These are phyloP conservation scores for Nineta flava DNA, from an alignment of 2,888 invertebrate species.

Conservation along the genomic window DNA sequence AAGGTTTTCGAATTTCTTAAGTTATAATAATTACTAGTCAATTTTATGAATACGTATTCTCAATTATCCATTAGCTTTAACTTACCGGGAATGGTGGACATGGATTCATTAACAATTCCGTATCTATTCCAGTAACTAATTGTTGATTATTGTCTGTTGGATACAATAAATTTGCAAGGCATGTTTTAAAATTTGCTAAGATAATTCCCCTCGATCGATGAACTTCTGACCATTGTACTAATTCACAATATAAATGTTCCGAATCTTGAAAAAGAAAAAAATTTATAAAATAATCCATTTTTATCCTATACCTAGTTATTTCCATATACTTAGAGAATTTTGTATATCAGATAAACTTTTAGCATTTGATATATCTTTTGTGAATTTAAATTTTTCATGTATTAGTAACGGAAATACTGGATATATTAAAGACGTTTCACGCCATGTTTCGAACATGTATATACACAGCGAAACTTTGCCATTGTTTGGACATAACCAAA, in stretches of 20 bases:
- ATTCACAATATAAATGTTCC: slow-evolving; percentile 44
- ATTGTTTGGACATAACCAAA: slow-evolving; percentile 65
- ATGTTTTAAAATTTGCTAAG: slow-evolving; percentile 46
- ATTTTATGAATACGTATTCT: no score
- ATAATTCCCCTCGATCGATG: slow-evolving; percentile 27
- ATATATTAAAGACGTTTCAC: slow-evolving; percentile 45
- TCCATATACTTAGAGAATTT: slow-evolving; percentile 28
- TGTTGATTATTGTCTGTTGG: slow-evolving; percentile 35
- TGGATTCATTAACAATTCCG: slow-evolving; percentile 53
- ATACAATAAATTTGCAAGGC: slow-evolving; percentile 45
- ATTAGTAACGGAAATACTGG: slow-evolving; percentile 57
- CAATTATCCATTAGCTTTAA: no score
- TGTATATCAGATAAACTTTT: slow-evolving; percentile 30
- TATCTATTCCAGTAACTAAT: slow-evolving; percentile 36
- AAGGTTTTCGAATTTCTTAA: no score
- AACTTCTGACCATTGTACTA: slow-evolving; percentile 43
- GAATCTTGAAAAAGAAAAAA: slow-evolving; percentile 27
- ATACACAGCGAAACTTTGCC: slow-evolving; percentile 59
- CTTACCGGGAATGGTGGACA: slow-evolving; percentile 49
- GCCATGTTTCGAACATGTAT: slow-evolving; percentile 48
- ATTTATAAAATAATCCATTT: neutral
- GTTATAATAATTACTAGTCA: no score
- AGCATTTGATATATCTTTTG: slow-evolving; percentile 34
- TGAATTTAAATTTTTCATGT: slow-evolving; percentile 55
- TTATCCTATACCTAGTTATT: slow-evolving; percentile 9